phyloP scores from a whole-genome alignment of 2,888 invertebrate species.

The Psylliodes chrysocephalus region DNA sequence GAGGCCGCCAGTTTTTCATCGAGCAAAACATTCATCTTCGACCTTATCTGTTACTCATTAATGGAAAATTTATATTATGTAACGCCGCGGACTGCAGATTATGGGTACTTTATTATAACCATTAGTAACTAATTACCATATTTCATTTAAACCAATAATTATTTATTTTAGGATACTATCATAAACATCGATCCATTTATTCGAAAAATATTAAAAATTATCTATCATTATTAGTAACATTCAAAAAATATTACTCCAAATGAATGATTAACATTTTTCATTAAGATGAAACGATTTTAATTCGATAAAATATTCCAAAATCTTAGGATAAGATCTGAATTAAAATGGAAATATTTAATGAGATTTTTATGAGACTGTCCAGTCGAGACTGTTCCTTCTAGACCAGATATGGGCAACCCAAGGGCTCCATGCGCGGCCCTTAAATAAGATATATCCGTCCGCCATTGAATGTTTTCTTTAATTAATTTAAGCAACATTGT shows the following conservation, averaged over 20 bases:
- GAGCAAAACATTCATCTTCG: slow-evolving; percentile 32
- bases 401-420: too few relatives aligned
- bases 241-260: slow-evolving; percentile 2
- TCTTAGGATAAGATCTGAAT: too few relatives aligned
- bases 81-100: slow-evolving; percentile 31
- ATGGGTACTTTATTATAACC: slow-evolving; percentile 34
- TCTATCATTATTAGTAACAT: neutral
- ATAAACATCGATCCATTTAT: slow-evolving; percentile 6
- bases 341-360: too few relatives aligned
- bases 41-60: slow-evolving; percentile 38
- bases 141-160: slow-evolving; percentile 25
- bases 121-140: slow-evolving; percentile 30
- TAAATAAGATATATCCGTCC: too few relatives aligned
- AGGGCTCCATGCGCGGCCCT: too few relatives aligned
- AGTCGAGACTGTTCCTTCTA: too few relatives aligned
- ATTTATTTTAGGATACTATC: slow-evolving; percentile 12
- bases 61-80: slow-evolving; percentile 40
- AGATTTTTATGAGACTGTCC: too few relatives aligned
- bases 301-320: too few relatives aligned
- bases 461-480: too few relatives aligned
- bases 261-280: too few relatives aligned
- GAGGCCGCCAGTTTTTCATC: slow-evolving; percentile 31
- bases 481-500: too few relatives aligned
- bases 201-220: neutral
- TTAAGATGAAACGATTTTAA: too few relatives aligned